Base-by-base conservation (phyloP, 2,888 invertebrate genomes). In the Dorcus hopei region DNA sequence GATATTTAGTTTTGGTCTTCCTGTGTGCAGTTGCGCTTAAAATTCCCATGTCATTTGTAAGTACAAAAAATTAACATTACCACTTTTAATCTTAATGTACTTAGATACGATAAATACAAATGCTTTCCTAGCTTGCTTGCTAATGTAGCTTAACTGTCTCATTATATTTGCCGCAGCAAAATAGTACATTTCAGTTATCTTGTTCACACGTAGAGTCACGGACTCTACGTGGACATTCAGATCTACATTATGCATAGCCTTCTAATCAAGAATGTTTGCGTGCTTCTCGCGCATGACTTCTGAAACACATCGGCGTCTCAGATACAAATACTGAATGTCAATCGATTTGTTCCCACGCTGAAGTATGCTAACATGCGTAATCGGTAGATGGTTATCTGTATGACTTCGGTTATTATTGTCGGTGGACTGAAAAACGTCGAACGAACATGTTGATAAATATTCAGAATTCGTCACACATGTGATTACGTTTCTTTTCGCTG, bases 301-400 rank as follows among this genome's bases (percentile, higher is more conserved):
- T 52, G 56, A 45, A 42, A 40, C 45, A 45, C 45, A 45, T 45
- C 45, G 45, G 23, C 55, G 55, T 54, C 53, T 48, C 38, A 59
- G 49, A 61, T 52, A 58, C 59, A 48, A 59, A 59, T 52, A 42
- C 59, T 57, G 64, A 66, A 66, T 66, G 58, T 66, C 65, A 65
- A 66, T 65, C 61, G 58, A 63, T 65, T 65, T 64, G 61, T 67
- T 67, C 67, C 65, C 67, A 67, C 67, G 67, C 64, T 23, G 51
- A 16, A 23, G 49, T 9, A 49, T 38, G 26, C 38, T 40, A 23
- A 40, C 38, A 33, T 51, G 51, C 51, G 51, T 51, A 51, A 51
- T 39, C 33, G 39, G 9, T 33, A 33, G 38, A 51, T 40, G 19
- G 19, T 38, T 45, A 23, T 45, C 16, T 9, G 19, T 45, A 45